Evolutionary conservation across 2,797 vertebrate genomes (phyloP), one percentile per base, ranked within the genome.

Genomic region (Gymnoscopelus braueri): DNA sequence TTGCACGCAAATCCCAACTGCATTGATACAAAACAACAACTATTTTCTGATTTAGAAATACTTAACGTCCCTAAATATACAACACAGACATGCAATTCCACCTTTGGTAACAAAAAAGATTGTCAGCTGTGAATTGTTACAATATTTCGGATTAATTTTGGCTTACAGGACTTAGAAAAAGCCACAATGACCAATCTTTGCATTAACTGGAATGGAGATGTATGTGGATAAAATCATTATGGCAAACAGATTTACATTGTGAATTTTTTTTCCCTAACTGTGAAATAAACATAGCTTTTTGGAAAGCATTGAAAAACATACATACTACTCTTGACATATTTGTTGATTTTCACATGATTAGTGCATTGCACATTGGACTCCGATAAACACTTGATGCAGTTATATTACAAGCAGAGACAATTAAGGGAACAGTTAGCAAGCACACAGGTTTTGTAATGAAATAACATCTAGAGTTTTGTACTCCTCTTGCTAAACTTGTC

Each of bases 21-120:
- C 96, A 95, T 93, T 92, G 95, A 90, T 81, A 87, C 85, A 91
- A 93, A 92, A 95, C 79, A 86, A 91, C 85, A 92, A 87, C 85
- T 95, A 96, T 95, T 95, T 96, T 96, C 95, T 94, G 95, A 89
- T 92, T 81, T 90, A 92, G 87, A 92, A 92, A 89, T 94, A 94
- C 95, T 96, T 95, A 95, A 44, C 39, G 39, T 44, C 39, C 39
- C 95, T 98, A 98, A 98, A 98, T 99, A 97, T 98, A 99, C 97
- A 99, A 96, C 96, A 97, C 95, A 97, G 94, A 97, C 97, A 99
- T 99, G 97, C 97, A 99, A 96, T 95, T 97, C 94, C 94, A 95
- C 94, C 90, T 95, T 94, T 96, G 95, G 94, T 82, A 96, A 95
- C 79, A 67, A 85, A 82, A 82, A 74, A 19, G 81, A 80, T 82